Percentiles rank a stretch among this genome's conserved stretches.
Evolutionary conservation across 2,888 invertebrate genomes (phyloP).

Genomic region (Protophormia terraenovae): DNA sequence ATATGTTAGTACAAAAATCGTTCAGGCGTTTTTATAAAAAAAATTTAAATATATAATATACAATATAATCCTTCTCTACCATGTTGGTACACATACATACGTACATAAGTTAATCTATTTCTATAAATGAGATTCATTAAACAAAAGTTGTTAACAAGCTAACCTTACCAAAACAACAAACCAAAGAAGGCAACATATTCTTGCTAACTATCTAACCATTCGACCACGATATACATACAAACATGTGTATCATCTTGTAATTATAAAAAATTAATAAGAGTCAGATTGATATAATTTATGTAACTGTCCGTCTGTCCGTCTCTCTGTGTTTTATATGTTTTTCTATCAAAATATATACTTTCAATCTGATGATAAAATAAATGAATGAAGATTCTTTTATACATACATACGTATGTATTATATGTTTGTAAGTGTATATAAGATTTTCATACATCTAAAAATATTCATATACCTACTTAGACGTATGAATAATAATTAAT

Average conservation of each 20-base stretch:
- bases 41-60: no score
- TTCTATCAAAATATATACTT: background rate
- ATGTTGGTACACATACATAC: background rate
- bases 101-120: background rate
- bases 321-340: background rate
- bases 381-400: no score
- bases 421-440: no score
- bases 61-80: no score
- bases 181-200: background rate
- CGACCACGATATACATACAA: background rate
- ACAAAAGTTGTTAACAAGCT: background rate
- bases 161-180: background rate
- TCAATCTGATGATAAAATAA: no score
- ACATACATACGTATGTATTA: background rate
- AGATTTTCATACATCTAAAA: background rate
- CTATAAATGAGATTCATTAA: background rate
- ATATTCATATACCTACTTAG: background rate
- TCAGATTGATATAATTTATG: background rate
- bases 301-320: background rate
- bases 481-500: conserved; percentile 20
- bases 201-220: background rate
- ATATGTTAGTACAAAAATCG: no score
- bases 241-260: background rate
- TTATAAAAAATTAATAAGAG: background rate
- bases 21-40: no score